Conservation (phyloP, 2,888 invertebrate genomes). For the Drosophila imparisetae region DNA sequence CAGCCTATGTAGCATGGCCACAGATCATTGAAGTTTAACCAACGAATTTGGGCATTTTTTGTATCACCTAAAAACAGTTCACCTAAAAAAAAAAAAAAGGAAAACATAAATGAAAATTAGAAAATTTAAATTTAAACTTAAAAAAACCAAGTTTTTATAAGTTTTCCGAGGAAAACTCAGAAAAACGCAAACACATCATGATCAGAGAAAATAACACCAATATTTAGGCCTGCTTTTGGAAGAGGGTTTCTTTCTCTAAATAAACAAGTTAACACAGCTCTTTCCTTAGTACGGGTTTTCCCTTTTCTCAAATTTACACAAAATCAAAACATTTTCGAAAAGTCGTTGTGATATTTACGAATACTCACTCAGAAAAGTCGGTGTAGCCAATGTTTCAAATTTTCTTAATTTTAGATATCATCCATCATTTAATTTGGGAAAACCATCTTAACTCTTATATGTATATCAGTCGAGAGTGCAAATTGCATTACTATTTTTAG, state of each 20-base stretch:
- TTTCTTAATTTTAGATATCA: not conserved
- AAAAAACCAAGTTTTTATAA: too few relatives aligned
- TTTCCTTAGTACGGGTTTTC: too few relatives aligned
- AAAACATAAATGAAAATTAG: not conserved
- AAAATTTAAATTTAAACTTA: too few relatives aligned
- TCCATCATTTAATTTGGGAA: too few relatives aligned
- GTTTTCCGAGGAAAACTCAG: not conserved
- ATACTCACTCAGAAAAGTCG: too few relatives aligned
- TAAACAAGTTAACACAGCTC: not conserved
- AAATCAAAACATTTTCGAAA: too few relatives aligned
- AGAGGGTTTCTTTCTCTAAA: not conserved
- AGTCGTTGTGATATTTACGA: too few relatives aligned
- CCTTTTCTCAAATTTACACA: too few relatives aligned
- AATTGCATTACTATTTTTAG: too few relatives aligned
- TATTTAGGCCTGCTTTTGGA: not conserved
- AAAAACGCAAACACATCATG: not conserved
- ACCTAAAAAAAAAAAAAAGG: not conserved
- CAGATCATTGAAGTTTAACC: not conserved
- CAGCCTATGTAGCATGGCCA: not conserved
- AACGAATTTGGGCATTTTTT: not conserved
- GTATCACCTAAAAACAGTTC: not conserved
- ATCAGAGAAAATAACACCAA: not conserved
- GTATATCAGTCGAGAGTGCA: too few relatives aligned
- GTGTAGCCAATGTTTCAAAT: not conserved
- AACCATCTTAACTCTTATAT: too few relatives aligned